Percentiles rank a stretch among this genome's conserved stretches.
phyloP scores from a whole-genome alignment of 37 sponge, comb jelly and placozoan genomes.

The Beroe forskalii region DNA sequence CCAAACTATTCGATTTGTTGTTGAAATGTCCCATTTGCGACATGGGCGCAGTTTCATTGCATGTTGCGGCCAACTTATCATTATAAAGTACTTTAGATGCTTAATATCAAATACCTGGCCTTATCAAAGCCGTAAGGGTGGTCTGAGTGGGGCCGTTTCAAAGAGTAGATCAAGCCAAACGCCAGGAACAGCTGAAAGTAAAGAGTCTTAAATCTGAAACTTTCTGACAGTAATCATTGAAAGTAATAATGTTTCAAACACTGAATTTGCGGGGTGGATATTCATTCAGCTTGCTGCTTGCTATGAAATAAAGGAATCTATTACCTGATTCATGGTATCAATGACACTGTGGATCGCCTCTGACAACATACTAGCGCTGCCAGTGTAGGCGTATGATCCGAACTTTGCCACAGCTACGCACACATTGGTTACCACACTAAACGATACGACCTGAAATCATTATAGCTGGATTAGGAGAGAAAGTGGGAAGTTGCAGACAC shows the following conservation, averaged over 20 bases:
- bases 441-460: constrained; percentile 31
- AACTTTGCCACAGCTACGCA: constrained; percentile 79
- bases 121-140: constrained; percentile 83
- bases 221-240: too few relatives aligned
- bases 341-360: constrained; percentile 94
- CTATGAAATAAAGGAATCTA: too few relatives aligned
- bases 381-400: constrained; percentile 85
- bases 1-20: too few relatives aligned
- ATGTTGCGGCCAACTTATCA: too few relatives aligned
- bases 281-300: too few relatives aligned
- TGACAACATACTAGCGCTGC: constrained; percentile 92
- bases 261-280: too few relatives aligned
- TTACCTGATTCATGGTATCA: constrained; percentile 93
- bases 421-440: constrained; percentile 74
- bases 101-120: too few relatives aligned
- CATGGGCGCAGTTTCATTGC: too few relatives aligned
- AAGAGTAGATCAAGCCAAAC: constrained; percentile 88
- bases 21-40: too few relatives aligned
- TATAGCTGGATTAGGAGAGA: not conserved
- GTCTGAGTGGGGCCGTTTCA: constrained; percentile 85
- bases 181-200: constrained; percentile 85
- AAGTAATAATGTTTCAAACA: too few relatives aligned
- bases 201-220: too few relatives aligned
- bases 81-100: too few relatives aligned
- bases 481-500: not conserved